These are phyloP conservation scores for Plodia interpunctella DNA, from an alignment of 1,140 invertebrate species.

Conservation along the genomic window DNA sequence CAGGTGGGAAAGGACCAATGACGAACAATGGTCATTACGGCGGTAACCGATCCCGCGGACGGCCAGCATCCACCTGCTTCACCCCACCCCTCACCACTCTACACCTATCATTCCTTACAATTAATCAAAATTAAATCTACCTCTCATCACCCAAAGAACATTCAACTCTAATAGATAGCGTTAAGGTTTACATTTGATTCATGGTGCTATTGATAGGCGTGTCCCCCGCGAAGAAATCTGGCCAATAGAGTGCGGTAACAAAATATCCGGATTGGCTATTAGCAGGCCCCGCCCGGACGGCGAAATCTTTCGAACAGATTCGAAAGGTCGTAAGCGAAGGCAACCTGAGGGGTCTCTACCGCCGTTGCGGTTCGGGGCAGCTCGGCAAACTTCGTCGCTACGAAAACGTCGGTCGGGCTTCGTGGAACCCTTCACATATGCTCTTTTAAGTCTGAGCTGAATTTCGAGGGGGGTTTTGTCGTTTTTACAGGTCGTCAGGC, in stretches of 20 bases:
- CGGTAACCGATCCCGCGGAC: conserved; percentile 20
- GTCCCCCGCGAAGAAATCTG: conserved; percentile 68
- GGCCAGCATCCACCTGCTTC: conserved; percentile 22
- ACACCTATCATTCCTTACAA: conserved; percentile 64
- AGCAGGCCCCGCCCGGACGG: conserved; percentile 66
- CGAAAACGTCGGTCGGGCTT: conserved; percentile 30
- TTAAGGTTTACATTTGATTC: conserved; percentile 37
- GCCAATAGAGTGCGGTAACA: conserved; percentile 77
- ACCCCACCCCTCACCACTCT: conserved; percentile 20
- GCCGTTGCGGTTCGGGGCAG: conserved; percentile 20
- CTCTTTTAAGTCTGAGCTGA: conserved; percentile 3
- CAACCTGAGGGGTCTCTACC: conserved; percentile 14
- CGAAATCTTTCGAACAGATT: conserved; percentile 20
- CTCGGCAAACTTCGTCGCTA: conserved; percentile 17
- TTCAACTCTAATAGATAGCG: conserved; percentile 25
- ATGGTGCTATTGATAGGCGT: conserved; percentile 49
- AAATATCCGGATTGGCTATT: conserved; percentile 78
- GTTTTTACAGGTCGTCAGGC: conserved; percentile 45
- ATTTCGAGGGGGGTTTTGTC: conserved; percentile 39
- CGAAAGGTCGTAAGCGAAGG: conserved; percentile 34
- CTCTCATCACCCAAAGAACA: conserved; percentile 21
- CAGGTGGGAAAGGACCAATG: conserved; percentile 5
- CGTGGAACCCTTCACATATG: neutral
- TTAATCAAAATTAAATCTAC: conserved; percentile 74
- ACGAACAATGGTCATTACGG: conserved; percentile 2